Conservation (phyloP, 2,797 vertebrate species). For the Xiphophorus birchmanni region DNA sequence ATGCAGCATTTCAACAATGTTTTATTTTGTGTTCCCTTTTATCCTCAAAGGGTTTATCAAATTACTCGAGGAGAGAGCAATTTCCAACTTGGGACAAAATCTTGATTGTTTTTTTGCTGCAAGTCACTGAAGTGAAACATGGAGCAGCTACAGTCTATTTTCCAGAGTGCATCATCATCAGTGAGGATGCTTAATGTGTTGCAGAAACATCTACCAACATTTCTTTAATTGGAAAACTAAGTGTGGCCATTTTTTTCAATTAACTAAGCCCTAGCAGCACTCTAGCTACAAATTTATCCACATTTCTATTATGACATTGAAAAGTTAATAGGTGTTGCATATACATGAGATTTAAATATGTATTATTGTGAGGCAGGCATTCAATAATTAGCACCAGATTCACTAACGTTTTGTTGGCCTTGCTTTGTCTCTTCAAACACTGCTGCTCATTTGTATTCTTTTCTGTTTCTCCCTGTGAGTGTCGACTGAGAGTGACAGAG, state of each 20-base stretch:
- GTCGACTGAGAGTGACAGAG: slow-evolving; percentile 43
- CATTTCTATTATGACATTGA: background rate
- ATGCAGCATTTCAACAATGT: background rate
- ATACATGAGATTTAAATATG: background rate
- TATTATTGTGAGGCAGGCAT: background rate
- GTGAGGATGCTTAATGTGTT: background rate
- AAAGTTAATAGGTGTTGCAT: background rate
- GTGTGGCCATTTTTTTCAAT: background rate
- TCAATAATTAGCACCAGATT: background rate
- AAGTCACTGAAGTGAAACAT: slow-evolving; percentile 5
- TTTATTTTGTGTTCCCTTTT: background rate
- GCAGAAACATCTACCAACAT: background rate
- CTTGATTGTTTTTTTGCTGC: slow-evolving; percentile 9
- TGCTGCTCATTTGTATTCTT: slow-evolving; percentile 64
- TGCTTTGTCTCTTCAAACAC: slow-evolving; percentile 39
- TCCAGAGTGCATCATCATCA: background rate
- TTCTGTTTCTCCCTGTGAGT: slow-evolving; percentile 12
- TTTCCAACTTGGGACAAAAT: background rate
- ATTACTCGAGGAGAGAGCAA: background rate
- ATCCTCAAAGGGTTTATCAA: background rate
- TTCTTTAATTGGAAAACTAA: background rate
- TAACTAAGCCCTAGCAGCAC: background rate
- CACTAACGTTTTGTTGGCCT: slow-evolving; percentile 11
- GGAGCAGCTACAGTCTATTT: background rate
- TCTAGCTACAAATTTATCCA: slow-evolving; percentile 5